Evolutionary conservation across 2,797 vertebrate species (phyloP).

Genomic region (Periparus ater): DNA sequence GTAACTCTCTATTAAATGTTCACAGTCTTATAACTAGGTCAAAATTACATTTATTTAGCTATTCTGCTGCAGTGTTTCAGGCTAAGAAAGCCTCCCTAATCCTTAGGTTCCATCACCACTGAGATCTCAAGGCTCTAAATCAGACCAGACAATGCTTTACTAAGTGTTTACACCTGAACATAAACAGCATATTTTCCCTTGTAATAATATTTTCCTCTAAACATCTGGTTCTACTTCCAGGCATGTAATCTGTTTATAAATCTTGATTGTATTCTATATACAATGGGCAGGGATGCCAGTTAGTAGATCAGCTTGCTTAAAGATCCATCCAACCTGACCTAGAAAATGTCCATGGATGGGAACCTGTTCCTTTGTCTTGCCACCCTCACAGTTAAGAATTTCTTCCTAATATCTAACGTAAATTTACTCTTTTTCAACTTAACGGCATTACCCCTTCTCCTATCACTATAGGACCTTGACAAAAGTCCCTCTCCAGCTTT

Average conservation of each 20-base stretch:
- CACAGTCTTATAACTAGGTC: background rate
- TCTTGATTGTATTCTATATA: background rate
- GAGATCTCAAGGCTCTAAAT: background rate
- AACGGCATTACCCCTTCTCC: background rate
- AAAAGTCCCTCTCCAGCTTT: background rate
- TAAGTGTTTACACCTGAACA: background rate
- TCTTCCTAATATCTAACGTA: background rate
- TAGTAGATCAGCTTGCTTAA: background rate
- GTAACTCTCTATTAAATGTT: background rate
- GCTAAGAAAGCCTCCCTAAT: background rate
- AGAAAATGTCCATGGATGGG: background rate
- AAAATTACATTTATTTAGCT: background rate
- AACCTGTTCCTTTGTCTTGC: background rate
- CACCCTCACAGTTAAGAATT: background rate
- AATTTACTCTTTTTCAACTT: background rate
- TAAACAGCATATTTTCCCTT: background rate
- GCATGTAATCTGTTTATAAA: background rate
- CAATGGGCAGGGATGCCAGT: background rate
- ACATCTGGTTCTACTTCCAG: background rate
- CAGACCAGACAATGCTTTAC: background rate
- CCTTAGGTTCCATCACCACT: background rate
- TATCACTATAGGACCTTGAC: background rate
- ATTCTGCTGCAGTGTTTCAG: background rate
- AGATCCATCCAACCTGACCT: no score
- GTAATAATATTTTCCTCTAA: background rate